These are phyloP conservation scores for Ptychochromis oligacanthus DNA, from an alignment of 2,113 vertebrate genomes.

Conservation along the genomic window DNA sequence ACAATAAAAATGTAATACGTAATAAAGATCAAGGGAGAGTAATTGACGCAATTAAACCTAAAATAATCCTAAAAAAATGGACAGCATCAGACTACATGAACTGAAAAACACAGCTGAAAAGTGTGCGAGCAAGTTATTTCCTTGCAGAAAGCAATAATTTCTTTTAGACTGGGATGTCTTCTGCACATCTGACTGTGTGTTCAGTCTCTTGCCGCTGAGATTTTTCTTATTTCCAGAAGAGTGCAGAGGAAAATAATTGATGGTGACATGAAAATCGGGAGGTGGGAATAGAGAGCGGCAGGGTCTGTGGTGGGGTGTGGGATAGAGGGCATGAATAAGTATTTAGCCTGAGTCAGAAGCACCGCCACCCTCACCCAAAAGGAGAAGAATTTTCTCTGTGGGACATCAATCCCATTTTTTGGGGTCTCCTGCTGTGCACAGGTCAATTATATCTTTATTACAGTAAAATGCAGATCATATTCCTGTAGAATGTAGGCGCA, in stretches of 20 bases:
- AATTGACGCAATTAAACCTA: neutral
- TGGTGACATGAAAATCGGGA: constrained; percentile 52
- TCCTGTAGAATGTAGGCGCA: constrained; percentile 43
- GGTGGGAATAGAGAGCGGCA: constrained; percentile 28
- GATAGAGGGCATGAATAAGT: constrained; percentile 55
- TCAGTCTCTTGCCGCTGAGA: constrained; percentile 18
- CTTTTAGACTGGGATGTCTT: neutral
- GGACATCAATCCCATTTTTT: constrained; percentile 72
- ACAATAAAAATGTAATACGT: neutral
- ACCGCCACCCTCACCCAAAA: constrained; percentile 30
- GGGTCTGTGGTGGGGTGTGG: constrained; percentile 24
- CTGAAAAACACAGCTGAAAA: neutral
- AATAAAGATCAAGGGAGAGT: neutral
- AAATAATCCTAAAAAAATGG: neutral
- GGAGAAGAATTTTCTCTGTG: constrained; percentile 65
- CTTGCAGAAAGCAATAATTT: constrained; percentile 7
- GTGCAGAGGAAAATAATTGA: constrained; percentile 68
- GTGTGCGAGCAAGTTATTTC: neutral
- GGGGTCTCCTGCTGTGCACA: constrained; percentile 55
- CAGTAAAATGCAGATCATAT: constrained; percentile 70
- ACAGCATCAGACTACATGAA: neutral
- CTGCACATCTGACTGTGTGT: constrained; percentile 34
- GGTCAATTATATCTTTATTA: constrained; percentile 80
- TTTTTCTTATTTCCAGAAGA: constrained; percentile 49
- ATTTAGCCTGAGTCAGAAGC: constrained; percentile 57